A percentile compares a stretch with the other conserved stretches of the same genome.
phyloP scores from a whole-genome alignment of 2,113 vertebrate genomes.

The Microcebus murinus region DNA sequence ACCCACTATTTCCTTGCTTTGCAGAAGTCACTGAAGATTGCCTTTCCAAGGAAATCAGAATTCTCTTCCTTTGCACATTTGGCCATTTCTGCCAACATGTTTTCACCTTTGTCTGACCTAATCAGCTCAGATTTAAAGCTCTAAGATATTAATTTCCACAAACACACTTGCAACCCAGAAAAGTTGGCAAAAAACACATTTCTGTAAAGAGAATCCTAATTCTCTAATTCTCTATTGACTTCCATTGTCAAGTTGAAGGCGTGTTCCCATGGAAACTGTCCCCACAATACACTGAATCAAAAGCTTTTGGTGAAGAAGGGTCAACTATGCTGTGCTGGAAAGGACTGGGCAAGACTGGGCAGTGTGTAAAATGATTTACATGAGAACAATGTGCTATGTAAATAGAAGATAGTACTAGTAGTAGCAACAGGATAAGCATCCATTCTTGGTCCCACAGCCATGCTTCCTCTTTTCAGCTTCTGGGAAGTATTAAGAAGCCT shows the following conservation, averaged over 20 bases:
- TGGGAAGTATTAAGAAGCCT: neutral
- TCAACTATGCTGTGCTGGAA: constrained; percentile 37
- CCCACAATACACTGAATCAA: constrained; percentile 31
- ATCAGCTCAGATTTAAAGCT: constrained; percentile 56
- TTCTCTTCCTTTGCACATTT: constrained; percentile 52
- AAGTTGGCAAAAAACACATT: constrained; percentile 54
- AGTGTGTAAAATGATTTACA: constrained; percentile 37
- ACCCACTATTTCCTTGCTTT: neutral
- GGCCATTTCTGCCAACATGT: constrained; percentile 11
- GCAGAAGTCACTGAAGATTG: constrained; percentile 41
- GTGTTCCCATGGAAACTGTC: constrained; percentile 66
- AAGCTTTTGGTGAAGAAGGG: constrained; percentile 61
- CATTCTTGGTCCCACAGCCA: neutral
- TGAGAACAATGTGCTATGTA: constrained; percentile 26
- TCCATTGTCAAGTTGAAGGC: constrained; percentile 61
- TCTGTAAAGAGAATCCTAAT: constrained; percentile 55
- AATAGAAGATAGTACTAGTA: constrained; percentile 50
- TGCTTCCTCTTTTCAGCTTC: neutral
- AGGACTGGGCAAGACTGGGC: constrained; percentile 43
- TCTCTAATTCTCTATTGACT: constrained; percentile 63
- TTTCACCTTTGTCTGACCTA: constrained; percentile 26
- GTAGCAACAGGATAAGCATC: neutral
- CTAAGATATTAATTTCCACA: constrained; percentile 65
- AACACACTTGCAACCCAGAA: constrained; percentile 44
- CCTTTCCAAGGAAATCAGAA: constrained; percentile 12